Evolutionary conservation across 1,140 invertebrate species (phyloP), one percentile per base, ranked within the genome.

Genomic region (Brachionus sp.): DNA sequence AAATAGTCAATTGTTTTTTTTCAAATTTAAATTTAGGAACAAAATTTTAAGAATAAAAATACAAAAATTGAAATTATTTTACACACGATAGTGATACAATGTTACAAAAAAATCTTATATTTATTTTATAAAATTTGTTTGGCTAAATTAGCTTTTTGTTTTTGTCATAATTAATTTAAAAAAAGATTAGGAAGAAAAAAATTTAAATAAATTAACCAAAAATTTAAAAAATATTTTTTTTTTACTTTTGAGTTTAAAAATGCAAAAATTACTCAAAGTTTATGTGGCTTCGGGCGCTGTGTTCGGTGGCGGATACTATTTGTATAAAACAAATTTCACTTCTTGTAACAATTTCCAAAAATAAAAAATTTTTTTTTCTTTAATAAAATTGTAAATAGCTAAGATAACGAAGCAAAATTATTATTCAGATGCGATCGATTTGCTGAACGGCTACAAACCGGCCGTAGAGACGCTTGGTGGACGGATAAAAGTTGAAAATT

Each of bases 201-300:
- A 29, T 29, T 29, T 29, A 29, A 29, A 29, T 29, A 70, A 70
- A 33, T 37, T 37, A 39, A n/a, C 37, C 29, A 29, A 29, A 29
- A 39, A 35, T 66, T 57, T 57, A 29, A n/a, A 33, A 25, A n/a
- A n/a, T n/a, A n/a, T 39, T 19, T 42, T 35, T 35, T 37, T 39
- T 0, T 19, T 39, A 39, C 16, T 39, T 16, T 39, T 19, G 39
- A 46, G 23, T 7, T 46, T 46, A 46, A 75, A 46, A 75, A 75
- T 75, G 70, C 70, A 75, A 75, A 75, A 75, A 46, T 29, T 75
- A 29, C 23, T 75, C 10, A 75, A 75, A 75, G 23, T 75, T 25
- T 75, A 75, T 13, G 25, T 75, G 0, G 39, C 19, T 12, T 44
- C 70, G 9, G 70, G 70, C 25, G 70, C 19, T 19, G 2, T 75